phyloP scores from a whole-genome alignment of 2,113 vertebrate genomes.

The Corythoichthys intestinalis region DNA sequence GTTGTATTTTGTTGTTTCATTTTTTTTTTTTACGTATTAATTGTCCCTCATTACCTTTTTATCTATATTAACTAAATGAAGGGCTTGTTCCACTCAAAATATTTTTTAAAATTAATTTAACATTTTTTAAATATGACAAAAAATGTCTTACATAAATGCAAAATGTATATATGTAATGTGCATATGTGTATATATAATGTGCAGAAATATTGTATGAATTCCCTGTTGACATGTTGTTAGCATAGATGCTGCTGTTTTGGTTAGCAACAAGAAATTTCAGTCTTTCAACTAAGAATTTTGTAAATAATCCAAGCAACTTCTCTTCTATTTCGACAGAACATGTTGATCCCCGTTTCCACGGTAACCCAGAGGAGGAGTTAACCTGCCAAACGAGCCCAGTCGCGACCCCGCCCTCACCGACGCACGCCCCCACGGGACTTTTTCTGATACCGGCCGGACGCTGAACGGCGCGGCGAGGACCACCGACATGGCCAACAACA shows the following conservation, averaged over 20 bases:
- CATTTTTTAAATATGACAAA: too few relatives aligned
- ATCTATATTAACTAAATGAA: too few relatives aligned
- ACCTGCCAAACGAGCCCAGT: constrained; percentile 44
- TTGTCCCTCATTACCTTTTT: too few relatives aligned
- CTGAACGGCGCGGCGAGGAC: constrained; percentile 15
- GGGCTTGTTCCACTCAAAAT: too few relatives aligned
- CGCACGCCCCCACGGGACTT: background rate
- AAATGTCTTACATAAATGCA: too few relatives aligned
- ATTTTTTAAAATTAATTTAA: too few relatives aligned
- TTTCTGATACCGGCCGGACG: background rate
- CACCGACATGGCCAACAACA: constrained; percentile 82
- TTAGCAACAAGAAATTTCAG: background rate
- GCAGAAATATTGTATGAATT: too few relatives aligned
- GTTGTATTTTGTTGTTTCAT: too few relatives aligned
- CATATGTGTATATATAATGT: too few relatives aligned
- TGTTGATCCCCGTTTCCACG: constrained; percentile 68
- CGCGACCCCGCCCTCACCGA: constrained; percentile 32
- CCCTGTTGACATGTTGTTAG: too few relatives aligned
- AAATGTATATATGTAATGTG: too few relatives aligned
- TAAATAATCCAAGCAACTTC: background rate
- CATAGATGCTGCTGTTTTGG: background rate
- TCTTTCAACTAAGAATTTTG: background rate
- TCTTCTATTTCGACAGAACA: constrained; percentile 58
- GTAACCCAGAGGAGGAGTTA: constrained; percentile 65
- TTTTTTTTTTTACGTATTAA: too few relatives aligned